A percentile compares a stretch with the other conserved stretches of the same genome.
phyloP scores from a whole-genome alignment of 2,797 vertebrate species.

The Characodon lateralis region DNA sequence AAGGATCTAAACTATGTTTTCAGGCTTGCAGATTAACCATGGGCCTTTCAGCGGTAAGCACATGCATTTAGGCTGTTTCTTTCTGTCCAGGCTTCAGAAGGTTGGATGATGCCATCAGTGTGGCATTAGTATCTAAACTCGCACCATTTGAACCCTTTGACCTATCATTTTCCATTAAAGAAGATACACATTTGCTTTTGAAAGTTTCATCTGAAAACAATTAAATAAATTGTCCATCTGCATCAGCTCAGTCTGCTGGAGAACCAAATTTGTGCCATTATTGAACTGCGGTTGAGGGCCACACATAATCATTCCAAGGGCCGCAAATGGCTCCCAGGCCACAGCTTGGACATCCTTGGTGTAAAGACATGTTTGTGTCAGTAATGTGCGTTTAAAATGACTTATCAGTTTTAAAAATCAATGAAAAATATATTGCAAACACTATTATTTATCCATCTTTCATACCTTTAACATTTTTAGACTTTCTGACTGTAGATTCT shows the following conservation, averaged over 20 bases:
- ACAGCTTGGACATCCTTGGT: not conserved
- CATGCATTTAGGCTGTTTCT: not conserved
- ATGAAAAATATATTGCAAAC: not conserved
- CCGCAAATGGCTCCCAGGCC: not conserved
- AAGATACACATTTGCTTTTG: too few species aligned
- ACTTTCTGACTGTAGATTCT: too few species aligned
- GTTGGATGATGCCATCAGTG: not conserved
- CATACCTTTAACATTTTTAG: not conserved
- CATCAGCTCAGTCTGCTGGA: not conserved
- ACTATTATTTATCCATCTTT: not conserved
- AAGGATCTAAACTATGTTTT: rapidly evolving
- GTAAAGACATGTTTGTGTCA: not conserved
- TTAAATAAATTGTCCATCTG: too few species aligned
- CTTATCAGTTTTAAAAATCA: too few species aligned
- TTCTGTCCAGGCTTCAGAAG: not conserved
- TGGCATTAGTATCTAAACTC: not conserved
- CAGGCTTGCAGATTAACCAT: rapidly evolving
- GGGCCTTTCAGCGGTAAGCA: not conserved
- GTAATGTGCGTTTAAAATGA: not conserved
- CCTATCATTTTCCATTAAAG: too few species aligned
- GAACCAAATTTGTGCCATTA: not conserved
- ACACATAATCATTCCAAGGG: not conserved
- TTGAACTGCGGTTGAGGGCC: not conserved
- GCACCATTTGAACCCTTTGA: too few species aligned
- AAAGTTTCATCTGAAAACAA: too few species aligned